phyloP scores from a whole-genome alignment of 1,140 invertebrate genomes.

The Paralvinella palmiformis region DNA sequence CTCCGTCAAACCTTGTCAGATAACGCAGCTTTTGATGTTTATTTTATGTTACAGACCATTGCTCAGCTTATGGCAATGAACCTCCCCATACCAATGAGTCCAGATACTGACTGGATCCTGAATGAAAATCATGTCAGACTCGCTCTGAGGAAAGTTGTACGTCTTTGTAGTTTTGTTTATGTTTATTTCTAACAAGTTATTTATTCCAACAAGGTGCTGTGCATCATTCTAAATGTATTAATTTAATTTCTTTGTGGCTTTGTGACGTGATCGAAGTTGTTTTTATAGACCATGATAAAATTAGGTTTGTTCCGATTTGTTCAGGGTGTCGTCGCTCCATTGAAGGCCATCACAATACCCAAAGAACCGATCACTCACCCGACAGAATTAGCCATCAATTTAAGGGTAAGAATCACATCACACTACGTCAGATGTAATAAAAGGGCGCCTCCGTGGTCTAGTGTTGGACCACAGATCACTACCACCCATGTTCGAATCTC shows the following conservation, averaged over 20 bases:
- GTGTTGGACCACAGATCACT: no score
- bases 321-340: constrained; percentile 11
- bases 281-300: no score
- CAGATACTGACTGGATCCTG: constrained; percentile 9
- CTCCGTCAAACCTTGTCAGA: no score
- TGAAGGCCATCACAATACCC: constrained; percentile 10
- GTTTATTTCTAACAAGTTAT: background rate
- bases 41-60: constrained; percentile 13
- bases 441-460: no score
- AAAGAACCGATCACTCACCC: constrained; percentile 5
- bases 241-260: no score
- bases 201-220: no score
- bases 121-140: constrained; percentile 13
- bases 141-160: constrained; percentile 11
- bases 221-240: no score
- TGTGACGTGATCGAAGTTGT: no score
- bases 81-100: constrained; percentile 15
- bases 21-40: no score
- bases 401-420: no score
- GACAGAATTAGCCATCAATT: background rate
- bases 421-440: no score
- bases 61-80: constrained; percentile 5
- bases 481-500: no score
- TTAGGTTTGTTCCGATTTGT: background rate
- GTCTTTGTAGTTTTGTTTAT: background rate